Conservation (phyloP, 2,888 invertebrate genomes). For the Argyra leucocephala region DNA sequence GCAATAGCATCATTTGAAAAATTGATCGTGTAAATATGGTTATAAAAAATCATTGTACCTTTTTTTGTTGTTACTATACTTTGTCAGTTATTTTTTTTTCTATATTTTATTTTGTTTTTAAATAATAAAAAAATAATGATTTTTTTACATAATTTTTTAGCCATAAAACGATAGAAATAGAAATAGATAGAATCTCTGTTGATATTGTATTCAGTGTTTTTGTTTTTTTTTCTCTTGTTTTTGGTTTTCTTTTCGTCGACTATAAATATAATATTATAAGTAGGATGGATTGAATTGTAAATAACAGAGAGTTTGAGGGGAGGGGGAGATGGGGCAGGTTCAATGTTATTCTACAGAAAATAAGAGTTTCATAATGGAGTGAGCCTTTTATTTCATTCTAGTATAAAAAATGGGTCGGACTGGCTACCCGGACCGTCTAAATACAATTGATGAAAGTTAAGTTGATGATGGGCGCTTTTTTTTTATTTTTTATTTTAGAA, state of each 20-base stretch:
- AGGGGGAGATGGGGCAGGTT: background rate
- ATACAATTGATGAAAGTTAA: no score
- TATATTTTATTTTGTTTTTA: background rate
- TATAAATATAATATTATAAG: background rate
- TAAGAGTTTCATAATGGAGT: no score
- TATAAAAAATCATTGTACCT: no score
- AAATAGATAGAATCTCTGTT: conserved; percentile 3
- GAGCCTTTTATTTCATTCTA: no score
- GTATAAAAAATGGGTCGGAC: background rate
- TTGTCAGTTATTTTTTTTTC: background rate
- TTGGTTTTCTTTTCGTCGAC: background rate
- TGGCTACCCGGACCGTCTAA: background rate
- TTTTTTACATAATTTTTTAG: conserved; percentile 6
- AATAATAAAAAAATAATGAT: background rate
- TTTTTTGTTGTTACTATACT: background rate
- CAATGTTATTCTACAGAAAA: no score
- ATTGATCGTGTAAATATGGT: no score
- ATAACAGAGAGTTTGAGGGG: background rate
- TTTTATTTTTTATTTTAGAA: background rate
- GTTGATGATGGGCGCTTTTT: background rate
- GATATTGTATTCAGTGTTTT: no score
- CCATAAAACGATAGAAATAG: conserved; percentile 4
- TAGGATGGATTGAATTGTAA: no score
- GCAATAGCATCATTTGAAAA: no score
- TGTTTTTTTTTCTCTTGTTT: no score